phyloP scores from a whole-genome alignment of 2,797 vertebrate species.

The Falco biarmicus region DNA sequence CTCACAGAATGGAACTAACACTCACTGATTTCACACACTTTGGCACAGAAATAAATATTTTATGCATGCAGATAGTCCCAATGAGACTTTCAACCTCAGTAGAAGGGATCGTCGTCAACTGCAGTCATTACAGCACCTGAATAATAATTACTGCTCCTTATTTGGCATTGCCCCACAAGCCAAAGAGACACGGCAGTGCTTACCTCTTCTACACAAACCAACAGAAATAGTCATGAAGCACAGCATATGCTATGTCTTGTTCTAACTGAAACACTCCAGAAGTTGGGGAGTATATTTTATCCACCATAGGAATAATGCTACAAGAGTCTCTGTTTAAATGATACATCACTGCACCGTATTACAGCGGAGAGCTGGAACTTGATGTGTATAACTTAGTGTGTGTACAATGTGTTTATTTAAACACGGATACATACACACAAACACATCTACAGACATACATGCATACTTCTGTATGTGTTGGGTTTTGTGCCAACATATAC shows the following conservation, averaged over 20 bases:
- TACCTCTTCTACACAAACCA: not conserved
- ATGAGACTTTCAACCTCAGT: not conserved
- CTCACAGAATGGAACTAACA: not conserved
- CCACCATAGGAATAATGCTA: not conserved
- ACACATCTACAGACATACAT: not conserved
- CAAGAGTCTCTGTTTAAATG: not conserved
- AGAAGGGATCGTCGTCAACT: not conserved
- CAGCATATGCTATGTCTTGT: not conserved
- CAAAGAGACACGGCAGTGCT: not conserved
- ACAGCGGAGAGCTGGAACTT: not conserved
- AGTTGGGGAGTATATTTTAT: not conserved
- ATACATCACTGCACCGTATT: not conserved
- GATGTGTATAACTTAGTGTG: too few species aligned
- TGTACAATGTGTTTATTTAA: not conserved
- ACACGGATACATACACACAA: not conserved
- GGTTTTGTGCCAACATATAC: not conserved
- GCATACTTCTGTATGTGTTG: not conserved
- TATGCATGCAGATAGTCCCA: not conserved
- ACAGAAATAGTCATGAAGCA: not conserved
- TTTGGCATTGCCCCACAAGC: not conserved
- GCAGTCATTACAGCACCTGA: not conserved
- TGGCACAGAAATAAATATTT: constrained; percentile 17
- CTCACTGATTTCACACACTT: not conserved
- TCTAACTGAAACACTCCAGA: not conserved
- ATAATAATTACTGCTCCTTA: not conserved